Conservation (phyloP, 2,888 invertebrate species). For the Polietes domitor region DNA sequence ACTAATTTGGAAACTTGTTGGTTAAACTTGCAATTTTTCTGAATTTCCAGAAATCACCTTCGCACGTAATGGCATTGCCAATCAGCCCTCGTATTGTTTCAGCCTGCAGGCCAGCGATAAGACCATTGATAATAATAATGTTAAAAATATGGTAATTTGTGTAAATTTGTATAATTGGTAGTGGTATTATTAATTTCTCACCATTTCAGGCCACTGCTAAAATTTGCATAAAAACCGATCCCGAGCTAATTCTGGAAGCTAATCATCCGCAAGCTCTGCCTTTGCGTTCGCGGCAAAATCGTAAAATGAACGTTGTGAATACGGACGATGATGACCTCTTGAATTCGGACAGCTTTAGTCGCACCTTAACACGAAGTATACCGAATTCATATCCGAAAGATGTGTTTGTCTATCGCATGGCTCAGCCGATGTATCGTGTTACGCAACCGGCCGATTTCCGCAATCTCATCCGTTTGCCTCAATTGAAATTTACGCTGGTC, state of each 20-base stretch:
- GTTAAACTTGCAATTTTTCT: background rate
- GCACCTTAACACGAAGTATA: slow-evolving; percentile 63
- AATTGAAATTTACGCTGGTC: slow-evolving; percentile 73
- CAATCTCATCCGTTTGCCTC: slow-evolving; percentile 72
- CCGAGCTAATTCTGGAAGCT: slow-evolving; percentile 75
- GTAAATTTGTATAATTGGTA: no score
- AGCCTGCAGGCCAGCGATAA: slow-evolving; percentile 82
- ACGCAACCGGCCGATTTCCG: slow-evolving; percentile 80
- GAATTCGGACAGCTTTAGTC: slow-evolving; percentile 67
- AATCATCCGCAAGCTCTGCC: slow-evolving; percentile 78
- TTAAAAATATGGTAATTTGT: slow-evolving; percentile 68
- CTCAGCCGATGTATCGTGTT: slow-evolving; percentile 81
- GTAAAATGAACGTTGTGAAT: slow-evolving; percentile 72
- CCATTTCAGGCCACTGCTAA: slow-evolving; percentile 74
- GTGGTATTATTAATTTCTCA: background rate
- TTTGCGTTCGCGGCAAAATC: slow-evolving; percentile 71
- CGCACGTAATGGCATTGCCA: slow-evolving; percentile 76
- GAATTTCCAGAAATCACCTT: slow-evolving; percentile 76
- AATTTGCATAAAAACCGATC: slow-evolving; percentile 80
- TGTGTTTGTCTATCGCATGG: slow-evolving; percentile 80
- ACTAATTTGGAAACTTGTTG: background rate
- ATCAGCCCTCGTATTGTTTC: slow-evolving; percentile 81
- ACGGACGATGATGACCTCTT: slow-evolving; percentile 69
- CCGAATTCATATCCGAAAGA: slow-evolving; percentile 75
- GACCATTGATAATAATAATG: slow-evolving; percentile 76